Percentiles rank a stretch among this genome's conserved stretches.
These are phyloP conservation scores for Liposcelis brunnea DNA, from an alignment of 2,888 invertebrate species.

Conservation along the genomic window DNA sequence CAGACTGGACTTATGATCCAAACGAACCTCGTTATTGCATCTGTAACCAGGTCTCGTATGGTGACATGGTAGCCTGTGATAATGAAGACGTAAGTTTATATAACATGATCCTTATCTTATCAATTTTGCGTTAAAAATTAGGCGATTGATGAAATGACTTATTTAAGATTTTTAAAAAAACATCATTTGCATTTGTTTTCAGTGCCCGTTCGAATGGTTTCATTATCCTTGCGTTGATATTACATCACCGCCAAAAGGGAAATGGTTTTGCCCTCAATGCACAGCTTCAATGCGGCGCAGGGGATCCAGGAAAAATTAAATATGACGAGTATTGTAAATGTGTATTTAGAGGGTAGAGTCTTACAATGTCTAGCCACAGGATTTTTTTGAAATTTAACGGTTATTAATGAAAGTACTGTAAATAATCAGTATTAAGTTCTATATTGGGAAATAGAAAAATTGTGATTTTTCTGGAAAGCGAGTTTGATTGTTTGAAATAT, in stretches of 20 bases:
- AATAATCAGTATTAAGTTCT: no score
- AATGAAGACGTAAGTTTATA: conserved; percentile 88
- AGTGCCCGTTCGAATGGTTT: conserved; percentile 99
- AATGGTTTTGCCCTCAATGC: conserved; percentile 98
- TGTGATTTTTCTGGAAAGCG: no score
- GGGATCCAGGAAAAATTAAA: conserved; percentile 52
- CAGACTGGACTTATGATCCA: conserved; percentile 84
- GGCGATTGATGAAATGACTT: background rate
- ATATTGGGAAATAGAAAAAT: no score
- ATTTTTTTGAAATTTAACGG: no score
- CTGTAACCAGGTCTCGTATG: conserved; percentile 94
- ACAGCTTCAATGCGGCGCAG: conserved; percentile 70
- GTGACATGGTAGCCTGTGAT: conserved; percentile 99
- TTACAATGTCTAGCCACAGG: no score
- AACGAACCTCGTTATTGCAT: conserved; percentile 93
- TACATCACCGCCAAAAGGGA: conserved; percentile 89
- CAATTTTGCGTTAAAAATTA: background rate
- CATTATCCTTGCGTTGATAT: conserved; percentile 97
- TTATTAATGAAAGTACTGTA: no score
- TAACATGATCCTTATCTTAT: conserved; percentile 17
- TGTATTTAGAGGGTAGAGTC: no score
- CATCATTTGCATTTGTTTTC: conserved; percentile 23
- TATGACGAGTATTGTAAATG: no score
- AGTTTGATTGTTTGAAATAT: no score
- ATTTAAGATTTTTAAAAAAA: background rate